Percentiles rank a stretch among this genome's conserved stretches.
Conservation (phyloP, 2,797 vertebrate genomes). For the Eupleurogrammus muticus region DNA sequence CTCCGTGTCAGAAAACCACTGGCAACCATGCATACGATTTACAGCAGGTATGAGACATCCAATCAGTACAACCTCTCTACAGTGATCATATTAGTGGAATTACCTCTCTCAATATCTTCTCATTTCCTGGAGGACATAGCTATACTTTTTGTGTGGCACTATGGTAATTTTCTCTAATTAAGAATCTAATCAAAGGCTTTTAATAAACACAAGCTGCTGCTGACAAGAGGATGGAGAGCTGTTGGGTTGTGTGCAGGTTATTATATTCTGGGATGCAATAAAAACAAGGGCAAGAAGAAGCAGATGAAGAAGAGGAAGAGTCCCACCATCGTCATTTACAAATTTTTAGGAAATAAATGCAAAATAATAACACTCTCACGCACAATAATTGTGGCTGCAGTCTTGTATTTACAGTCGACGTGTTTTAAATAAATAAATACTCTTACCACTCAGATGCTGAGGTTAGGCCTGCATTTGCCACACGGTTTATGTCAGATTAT, state of each 20-base stretch:
- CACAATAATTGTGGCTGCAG: not conserved
- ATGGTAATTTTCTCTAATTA: constrained; percentile 79
- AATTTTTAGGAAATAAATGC: not conserved
- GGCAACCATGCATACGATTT: not conserved
- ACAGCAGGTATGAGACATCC: not conserved
- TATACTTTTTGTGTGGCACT: constrained; percentile 64
- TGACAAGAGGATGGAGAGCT: constrained; percentile 71
- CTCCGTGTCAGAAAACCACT: constrained; percentile 3
- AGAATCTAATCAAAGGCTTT: constrained; percentile 83
- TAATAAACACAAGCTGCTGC: constrained; percentile 79
- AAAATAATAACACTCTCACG: not conserved
- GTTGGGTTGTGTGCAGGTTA: constrained; percentile 66
- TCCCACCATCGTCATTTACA: not conserved
- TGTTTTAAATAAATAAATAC: constrained; percentile 8
- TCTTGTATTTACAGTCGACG: not conserved
- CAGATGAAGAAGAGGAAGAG: constrained; percentile 36
- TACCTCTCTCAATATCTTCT: constrained; percentile 59
- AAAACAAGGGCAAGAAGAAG: constrained; percentile 37
- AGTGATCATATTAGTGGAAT: constrained; percentile 52
- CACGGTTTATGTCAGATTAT: constrained; percentile 66
- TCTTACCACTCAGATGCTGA: constrained; percentile 16
- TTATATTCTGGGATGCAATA: constrained; percentile 69
- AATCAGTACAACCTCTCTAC: constrained; percentile 21
- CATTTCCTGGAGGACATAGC: constrained; percentile 66
- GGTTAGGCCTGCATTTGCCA: constrained; percentile 62